Percentiles rank a stretch among this genome's conserved stretches.
Conservation (phyloP, 2,797 vertebrate genomes). For the Saxicola maurus region DNA sequence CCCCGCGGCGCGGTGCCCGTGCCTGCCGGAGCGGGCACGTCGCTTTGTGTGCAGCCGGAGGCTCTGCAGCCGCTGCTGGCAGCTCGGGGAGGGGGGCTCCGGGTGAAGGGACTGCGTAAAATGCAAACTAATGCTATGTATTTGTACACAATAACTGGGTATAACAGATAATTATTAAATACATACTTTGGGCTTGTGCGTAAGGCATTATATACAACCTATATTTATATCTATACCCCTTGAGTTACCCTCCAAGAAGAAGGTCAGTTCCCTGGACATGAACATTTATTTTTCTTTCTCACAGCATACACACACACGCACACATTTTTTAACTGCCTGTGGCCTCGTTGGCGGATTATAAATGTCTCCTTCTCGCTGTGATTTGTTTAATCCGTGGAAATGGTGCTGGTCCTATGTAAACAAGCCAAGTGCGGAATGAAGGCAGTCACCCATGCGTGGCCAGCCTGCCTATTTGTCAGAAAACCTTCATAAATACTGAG, state of each 20-base stretch:
- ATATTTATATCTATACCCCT: conserved; percentile 44
- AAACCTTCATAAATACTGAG: conserved; percentile 91
- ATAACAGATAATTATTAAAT: conserved; percentile 48
- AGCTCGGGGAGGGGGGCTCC: not conserved
- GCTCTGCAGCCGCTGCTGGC: not conserved
- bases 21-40: not conserved
- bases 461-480: conserved; percentile 93
- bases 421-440: conserved; percentile 94
- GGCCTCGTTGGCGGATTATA: conserved; percentile 91
- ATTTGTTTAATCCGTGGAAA: conserved; percentile 99
- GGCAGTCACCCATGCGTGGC: conserved; percentile 87
- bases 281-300: conserved; percentile 77
- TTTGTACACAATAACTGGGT: not conserved
- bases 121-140: conserved; percentile 24
- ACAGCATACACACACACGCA: conserved; percentile 47
- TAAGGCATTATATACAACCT: conserved; percentile 1
- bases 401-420: conserved; percentile 95
- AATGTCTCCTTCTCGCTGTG: conserved; percentile 90
- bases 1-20: not conserved
- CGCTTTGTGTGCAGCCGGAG: not conserved
- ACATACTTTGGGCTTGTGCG: not conserved
- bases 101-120: not conserved
- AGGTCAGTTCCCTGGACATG: conserved; percentile 83
- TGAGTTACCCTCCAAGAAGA: conserved; percentile 75
- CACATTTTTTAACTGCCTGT: conserved; percentile 81